phyloP scores from a whole-genome alignment of 2,797 vertebrate genomes.

The Leuciscus waleckii region DNA sequence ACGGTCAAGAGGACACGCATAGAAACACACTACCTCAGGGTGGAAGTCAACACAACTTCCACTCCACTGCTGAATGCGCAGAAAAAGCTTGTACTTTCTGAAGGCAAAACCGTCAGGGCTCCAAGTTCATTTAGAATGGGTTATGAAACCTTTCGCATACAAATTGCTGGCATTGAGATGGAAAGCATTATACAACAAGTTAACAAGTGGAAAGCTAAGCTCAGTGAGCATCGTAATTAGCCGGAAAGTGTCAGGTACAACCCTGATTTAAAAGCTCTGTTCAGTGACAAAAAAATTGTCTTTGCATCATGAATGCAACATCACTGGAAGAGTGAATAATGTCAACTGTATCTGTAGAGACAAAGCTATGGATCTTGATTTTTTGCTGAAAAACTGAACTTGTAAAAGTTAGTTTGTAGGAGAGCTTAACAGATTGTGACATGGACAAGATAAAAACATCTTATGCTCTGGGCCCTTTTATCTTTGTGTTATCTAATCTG shows the following conservation, averaged over 20 bases:
- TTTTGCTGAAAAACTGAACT: constrained; percentile 23
- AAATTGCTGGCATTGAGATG: neutral
- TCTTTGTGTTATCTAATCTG: neutral
- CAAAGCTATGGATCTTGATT: neutral
- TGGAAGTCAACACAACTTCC: neutral
- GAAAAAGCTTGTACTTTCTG: neutral
- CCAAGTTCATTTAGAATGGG: neutral
- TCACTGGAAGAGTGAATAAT: constrained; percentile 51
- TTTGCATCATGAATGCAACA: constrained; percentile 64
- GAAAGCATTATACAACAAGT: constrained; percentile 18
- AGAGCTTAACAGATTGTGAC: neutral
- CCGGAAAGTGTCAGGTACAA: constrained; percentile 14
- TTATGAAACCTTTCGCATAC: neutral
- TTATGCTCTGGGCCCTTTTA: neutral
- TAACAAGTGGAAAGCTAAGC: neutral
- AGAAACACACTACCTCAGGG: neutral
- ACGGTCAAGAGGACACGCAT: neutral
- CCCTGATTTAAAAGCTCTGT: constrained; percentile 51
- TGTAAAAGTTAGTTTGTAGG: neutral
- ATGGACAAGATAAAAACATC: neutral
- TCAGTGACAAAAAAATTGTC: neutral
- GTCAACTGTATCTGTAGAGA: constrained; percentile 30
- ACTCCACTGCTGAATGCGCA: neutral
- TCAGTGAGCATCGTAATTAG: constrained; percentile 11
- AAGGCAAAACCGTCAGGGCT: neutral